Evolutionary conservation across 2,888 invertebrate species (phyloP), one percentile per base, ranked within the genome.

Genomic region (Sturmia bella): DNA sequence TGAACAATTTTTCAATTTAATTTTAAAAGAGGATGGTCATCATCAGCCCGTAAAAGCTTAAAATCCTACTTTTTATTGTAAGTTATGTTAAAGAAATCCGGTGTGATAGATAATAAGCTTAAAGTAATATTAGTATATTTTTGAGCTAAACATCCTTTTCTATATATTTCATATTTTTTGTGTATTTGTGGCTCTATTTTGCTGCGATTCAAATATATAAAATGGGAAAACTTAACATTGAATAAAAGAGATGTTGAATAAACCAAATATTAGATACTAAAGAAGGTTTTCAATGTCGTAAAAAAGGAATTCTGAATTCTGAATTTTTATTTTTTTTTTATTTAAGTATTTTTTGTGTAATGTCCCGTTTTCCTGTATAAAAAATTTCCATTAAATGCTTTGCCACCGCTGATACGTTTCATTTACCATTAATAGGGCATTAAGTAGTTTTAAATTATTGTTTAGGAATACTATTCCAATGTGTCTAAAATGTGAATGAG

Each of bases 1-100:
- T 77, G 66, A 56, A 13, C 66, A 72, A 61, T 57, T 68, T n/a
- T 43, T 52, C 45, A 69, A 72, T 17, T 54, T 56, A 39, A 43
- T 61, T 48, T 61, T 21, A 15, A 13, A 37, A 57, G 43, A 52
- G 21, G 19, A 17, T 2, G n/a, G 15, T 12, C 12, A 6, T 17
- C 12, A 21, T 15, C 21, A 15, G n/a, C 32, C 15, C 39, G 45
- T 52, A 9, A 41, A 37, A 66, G 41, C 13, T 70, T 6, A 13
- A 82, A 74, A 82, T 41, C 59, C 59, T 69, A 4, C 59, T 61
- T 43, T 27, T 39, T 27, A 77, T 70, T 48, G 70, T 15, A 74
- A 77, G 50, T 74, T 63, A 69, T 64, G 57, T 56, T 32, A n/a
- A 74, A 66, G 73, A 64, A 64, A 52, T 66, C 32, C 19, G 41